Base-by-base conservation (phyloP, 1,140 invertebrate species). In the Drosophila murphyi region DNA sequence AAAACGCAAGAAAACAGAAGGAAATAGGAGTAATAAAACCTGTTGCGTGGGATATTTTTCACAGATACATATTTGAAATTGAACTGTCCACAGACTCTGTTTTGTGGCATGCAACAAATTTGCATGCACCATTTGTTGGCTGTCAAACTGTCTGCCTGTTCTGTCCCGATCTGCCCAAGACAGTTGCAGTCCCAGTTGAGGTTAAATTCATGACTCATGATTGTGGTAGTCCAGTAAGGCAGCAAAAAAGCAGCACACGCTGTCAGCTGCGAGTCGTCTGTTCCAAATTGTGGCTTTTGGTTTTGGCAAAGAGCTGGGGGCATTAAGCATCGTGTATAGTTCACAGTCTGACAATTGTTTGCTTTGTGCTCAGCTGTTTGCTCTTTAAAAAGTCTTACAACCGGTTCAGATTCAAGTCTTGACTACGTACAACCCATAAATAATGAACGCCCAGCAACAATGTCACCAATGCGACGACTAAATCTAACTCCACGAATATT, bases 41-140 rank as follows among this genome's bases (percentile, higher is more conserved):
- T 87, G 83, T 88, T 87, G 83, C 83, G 80, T 87, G 83, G 83
- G 83, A 87, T 80, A 82, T 32, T 73, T 73, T 52, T 52, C 10
- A 4, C 31, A 5, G 12, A 7, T 5, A 62, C 12, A 45, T 62
- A 60, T 60, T 6, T 20, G 10, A 50, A 47, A 62, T 62, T 43
- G 29, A 41, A 56, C 52, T 74, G 57, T 47, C 29, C 57, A 48
- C 57, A 60, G 57, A 48, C 20, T 50, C 59, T 51, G 59, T 52
- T 71, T 64, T 63, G 72, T 63, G 43, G 52, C 60, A 28, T 71
- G 72, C 67, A 62, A 64, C 68, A 56, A 62, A 71, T 75, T 63
- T 78, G 70, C 29, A 77, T 60, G 69, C 59, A 41, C 70, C 74
- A 79, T 79, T 78, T 79, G 77, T 62, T 71, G 31, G 48, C 56